Percentiles rank a stretch among this genome's conserved stretches.
phyloP scores from a whole-genome alignment of 2,113 vertebrate genomes.

The Tonatia bakeri region DNA sequence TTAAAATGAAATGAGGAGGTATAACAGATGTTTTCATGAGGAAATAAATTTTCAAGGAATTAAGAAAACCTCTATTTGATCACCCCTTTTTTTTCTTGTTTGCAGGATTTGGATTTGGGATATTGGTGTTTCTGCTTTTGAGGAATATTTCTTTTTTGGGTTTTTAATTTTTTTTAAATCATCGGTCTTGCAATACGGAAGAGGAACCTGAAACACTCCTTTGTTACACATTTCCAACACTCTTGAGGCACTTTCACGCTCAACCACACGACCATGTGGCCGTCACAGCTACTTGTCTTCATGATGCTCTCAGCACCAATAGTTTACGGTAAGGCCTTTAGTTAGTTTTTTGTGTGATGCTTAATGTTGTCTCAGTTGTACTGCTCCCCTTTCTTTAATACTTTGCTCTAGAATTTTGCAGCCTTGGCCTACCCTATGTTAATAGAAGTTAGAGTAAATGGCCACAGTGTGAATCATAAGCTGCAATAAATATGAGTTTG shows the following conservation, averaged over 20 bases:
- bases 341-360: not conserved
- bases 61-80: not conserved
- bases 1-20: not conserved
- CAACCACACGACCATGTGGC: constrained; percentile 90
- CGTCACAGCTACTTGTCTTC: constrained; percentile 89
- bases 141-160: not conserved
- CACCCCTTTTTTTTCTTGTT: constrained; percentile 62
- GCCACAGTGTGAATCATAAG: not conserved
- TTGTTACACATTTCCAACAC: constrained; percentile 79
- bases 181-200: constrained; percentile 66
- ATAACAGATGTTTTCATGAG: not conserved
- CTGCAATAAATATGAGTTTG: not conserved
- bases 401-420: not conserved
- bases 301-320: constrained; percentile 87
- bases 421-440: not conserved
- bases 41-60: not conserved
- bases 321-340: constrained; percentile 85
- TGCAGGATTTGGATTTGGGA: constrained; percentile 79
- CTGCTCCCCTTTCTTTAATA: constrained; percentile 37
- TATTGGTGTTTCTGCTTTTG: constrained; percentile 66
- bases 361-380: not conserved
- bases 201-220: constrained; percentile 65
- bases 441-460: not conserved
- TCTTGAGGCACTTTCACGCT: constrained; percentile 80
- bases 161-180: constrained; percentile 42